Base-by-base conservation (phyloP, 2,113 vertebrate species). In the Urocolius indicus region DNA sequence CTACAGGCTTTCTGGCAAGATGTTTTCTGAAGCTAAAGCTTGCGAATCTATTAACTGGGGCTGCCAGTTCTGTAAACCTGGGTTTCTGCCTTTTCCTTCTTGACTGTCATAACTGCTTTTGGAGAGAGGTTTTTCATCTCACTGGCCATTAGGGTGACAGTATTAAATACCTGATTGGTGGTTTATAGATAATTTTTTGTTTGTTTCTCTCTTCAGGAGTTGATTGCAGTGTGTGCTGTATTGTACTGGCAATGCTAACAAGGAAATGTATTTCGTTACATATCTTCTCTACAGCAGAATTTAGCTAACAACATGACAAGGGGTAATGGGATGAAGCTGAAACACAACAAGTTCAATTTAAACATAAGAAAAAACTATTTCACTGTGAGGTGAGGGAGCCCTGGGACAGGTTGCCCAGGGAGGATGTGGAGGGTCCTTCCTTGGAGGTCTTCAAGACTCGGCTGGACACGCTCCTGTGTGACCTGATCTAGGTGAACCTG, bases 1-100 rank as follows among this genome's bases (percentile, higher is more conserved):
- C 82, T 78, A 10, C 67, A 71, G 78, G 87, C 68, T 61, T 85
- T 93, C 90, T 95, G 87, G 87, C 75, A 66, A 54, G 67, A 34
- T 49, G 4, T 58, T 69, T 84, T 73, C 55, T 73, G 52, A 78
- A 84, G n/a, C 57, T 30, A 65, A 30, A 93, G 77, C 78, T 91
- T 91, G 66, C 14, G 69, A 32, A 90, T 86, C 61, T 78, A 19
- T 93, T 68, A 89, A n/a, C 79, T 65, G 72, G 18, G 41, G 5
- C 68, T 84, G 54, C 58, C 2, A 3, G 19, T 85, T 87, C 76
- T 46, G 9, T 49, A 51, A 89, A 57, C 19, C 15, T 36, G 46
- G 17, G 32, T 32, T 92, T 73, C 74, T 87, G 54, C 27, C 54
- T 84, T 82, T 82, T 57, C 15, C 46, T 15, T 58, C 46, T 45